phyloP scores from a whole-genome alignment of 2,888 invertebrate species.

The Rhopalosiphum nymphaeae region DNA sequence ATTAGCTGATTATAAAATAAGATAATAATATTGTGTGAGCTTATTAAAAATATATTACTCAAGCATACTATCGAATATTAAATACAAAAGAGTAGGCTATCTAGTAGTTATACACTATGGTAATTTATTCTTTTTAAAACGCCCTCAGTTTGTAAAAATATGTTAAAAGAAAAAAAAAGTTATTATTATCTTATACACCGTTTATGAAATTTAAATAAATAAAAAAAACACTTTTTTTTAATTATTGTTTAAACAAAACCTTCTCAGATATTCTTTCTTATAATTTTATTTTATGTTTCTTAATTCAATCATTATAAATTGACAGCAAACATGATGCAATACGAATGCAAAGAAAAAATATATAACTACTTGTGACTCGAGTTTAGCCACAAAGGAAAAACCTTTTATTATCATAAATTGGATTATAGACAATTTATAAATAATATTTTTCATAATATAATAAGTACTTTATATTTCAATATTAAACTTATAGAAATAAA shows the following conservation, averaged over 20 bases:
- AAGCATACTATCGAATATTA: background rate
- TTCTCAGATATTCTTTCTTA: background rate
- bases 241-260: background rate
- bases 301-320: conserved; percentile 27
- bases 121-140: background rate
- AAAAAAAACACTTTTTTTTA: background rate
- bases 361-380: conserved; percentile 27
- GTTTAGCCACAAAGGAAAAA: conserved; percentile 19
- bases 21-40: background rate
- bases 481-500: conserved; percentile 24
- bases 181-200: background rate
- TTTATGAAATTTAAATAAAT: background rate
- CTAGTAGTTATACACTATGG: background rate
- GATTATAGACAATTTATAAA: conserved; percentile 40
- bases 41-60: background rate
- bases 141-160: background rate
- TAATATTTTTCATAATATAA: conserved; percentile 42
- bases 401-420: conserved; percentile 47
- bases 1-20: conserved; percentile 23
- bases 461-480: background rate
- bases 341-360: background rate
- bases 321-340: conserved; percentile 24
- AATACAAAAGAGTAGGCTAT: background rate
- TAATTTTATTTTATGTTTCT: background rate
- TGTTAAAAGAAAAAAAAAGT: background rate